Base-by-base conservation (phyloP, 2,888 invertebrate genomes). In the Mayetiola destructor region DNA sequence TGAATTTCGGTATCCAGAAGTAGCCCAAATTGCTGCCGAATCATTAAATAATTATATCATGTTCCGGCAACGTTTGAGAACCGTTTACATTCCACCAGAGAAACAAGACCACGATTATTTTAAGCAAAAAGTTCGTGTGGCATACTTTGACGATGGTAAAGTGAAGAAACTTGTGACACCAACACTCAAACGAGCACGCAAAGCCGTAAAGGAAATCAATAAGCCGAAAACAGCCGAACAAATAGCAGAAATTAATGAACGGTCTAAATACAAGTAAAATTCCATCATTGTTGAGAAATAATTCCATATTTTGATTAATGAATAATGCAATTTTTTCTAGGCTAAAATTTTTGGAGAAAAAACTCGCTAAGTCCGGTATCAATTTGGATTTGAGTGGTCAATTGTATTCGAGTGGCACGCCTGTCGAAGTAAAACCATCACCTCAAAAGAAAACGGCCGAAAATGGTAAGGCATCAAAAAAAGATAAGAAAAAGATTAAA, bases 1-100 rank as follows among this genome's bases (percentile, higher is more conserved):
- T 1, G 88, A 95, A 70, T 99, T 97, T 69, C 73, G 75, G 58
- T 77, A 83, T 62, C 80, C 82, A 16, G 84, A 87, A 59, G 95
- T 96, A 0, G 97, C 94, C 0, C 80, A 92, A 73, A 84, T 96
- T 63, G 96, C 88, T 3, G 93, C 95, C 0, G 89, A 94, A 62
- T 85, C 94, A 0, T 97, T 97, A 95, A 85, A 97, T 68, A 96
- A 95, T 71, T 97, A 97, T 71, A 75, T 97, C 1, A 94, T 97
- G 92, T 93, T 88, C 64, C 87, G 93, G 62, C 83, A 88, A 68
- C 74, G 94, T 35, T 72, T 97, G 9, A 90, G 89, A 78, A 85
- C 84, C 58, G 75, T 75, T 10, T 82, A 77, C 63, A 78, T 88
- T 61, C 81, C 85, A 18, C 81, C 81, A 2, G 80, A 82, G 60